Conservation (phyloP, 2,113 vertebrate genomes). For the Eidolon helvum region DNA sequence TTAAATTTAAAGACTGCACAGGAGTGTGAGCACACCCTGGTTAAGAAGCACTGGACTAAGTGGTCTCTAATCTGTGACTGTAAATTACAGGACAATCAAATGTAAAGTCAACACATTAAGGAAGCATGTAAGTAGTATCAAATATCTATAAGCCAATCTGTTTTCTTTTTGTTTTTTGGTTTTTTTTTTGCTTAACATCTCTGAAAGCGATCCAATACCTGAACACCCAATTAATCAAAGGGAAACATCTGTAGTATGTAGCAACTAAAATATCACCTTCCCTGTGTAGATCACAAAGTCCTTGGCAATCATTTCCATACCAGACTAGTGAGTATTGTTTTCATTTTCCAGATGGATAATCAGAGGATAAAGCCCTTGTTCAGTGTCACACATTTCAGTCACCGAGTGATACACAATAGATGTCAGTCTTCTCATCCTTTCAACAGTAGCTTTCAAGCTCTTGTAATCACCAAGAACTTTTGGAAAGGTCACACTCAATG, state of each 20-base stretch:
- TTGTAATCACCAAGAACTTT: conserved; percentile 39
- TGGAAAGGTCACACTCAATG: background rate
- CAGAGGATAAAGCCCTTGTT: conserved; percentile 42
- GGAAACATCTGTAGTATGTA: conserved; percentile 20
- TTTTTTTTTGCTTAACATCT: background rate
- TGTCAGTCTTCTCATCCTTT: conserved; percentile 19
- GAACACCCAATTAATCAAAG: background rate
- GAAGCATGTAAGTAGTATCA: background rate
- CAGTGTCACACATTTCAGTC: conserved; percentile 15
- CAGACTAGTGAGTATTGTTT: conserved; percentile 30
- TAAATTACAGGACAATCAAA: background rate
- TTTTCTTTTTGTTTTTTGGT: too few relatives aligned
- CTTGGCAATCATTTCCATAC: conserved; percentile 41
- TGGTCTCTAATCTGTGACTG: background rate
- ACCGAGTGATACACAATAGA: background rate
- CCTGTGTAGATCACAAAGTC: conserved; percentile 44
- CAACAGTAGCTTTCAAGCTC: background rate
- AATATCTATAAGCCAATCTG: background rate
- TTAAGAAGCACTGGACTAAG: background rate
- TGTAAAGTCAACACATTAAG: background rate
- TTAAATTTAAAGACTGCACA: background rate
- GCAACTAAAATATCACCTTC: conserved; percentile 33
- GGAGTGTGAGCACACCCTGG: background rate
- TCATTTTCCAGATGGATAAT: conserved; percentile 47
- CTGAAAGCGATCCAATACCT: background rate